These are phyloP conservation scores for Paracanthobrama guichenoti DNA, from an alignment of 2,113 vertebrate genomes.

Conservation along the genomic window DNA sequence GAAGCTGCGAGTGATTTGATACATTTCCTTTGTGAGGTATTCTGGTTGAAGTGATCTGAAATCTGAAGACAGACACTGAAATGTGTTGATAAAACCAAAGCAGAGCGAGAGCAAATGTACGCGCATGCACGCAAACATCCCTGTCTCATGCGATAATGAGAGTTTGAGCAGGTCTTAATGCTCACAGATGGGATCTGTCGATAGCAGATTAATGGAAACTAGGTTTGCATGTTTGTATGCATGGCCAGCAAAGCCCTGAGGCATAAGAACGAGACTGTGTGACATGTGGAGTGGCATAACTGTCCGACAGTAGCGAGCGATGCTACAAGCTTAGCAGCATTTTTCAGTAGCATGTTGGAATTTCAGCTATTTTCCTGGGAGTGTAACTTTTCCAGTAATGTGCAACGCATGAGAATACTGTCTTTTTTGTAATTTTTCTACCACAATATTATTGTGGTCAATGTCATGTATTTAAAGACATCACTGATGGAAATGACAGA, in stretches of 20 bases:
- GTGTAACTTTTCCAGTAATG: neutral
- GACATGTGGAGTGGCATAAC: neutral
- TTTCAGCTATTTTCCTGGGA: neutral
- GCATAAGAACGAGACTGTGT: neutral
- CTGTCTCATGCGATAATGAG: constrained; percentile 43
- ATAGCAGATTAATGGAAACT: constrained; percentile 43
- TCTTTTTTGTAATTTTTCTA: neutral
- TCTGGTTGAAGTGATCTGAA: neutral
- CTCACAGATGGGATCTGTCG: constrained; percentile 19
- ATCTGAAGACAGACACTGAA: constrained; percentile 6
- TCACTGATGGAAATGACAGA: neutral
- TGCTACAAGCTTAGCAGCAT: neutral
- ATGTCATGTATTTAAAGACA: neutral
- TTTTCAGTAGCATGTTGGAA: neutral
- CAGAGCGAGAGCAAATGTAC: constrained; percentile 6
- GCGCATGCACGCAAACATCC: constrained; percentile 8
- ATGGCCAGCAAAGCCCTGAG: neutral
- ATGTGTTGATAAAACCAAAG: constrained; percentile 22
- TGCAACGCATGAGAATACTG: neutral
- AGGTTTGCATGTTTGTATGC: constrained; percentile 5
- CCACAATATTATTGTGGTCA: neutral
- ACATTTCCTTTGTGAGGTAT: constrained; percentile 30
- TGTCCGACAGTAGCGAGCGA: neutral
- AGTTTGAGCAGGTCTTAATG: constrained; percentile 36
- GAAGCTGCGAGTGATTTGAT: constrained; percentile 38